Conservation (phyloP, 1,140 invertebrate genomes). For the Homalodisca vitripennis region DNA sequence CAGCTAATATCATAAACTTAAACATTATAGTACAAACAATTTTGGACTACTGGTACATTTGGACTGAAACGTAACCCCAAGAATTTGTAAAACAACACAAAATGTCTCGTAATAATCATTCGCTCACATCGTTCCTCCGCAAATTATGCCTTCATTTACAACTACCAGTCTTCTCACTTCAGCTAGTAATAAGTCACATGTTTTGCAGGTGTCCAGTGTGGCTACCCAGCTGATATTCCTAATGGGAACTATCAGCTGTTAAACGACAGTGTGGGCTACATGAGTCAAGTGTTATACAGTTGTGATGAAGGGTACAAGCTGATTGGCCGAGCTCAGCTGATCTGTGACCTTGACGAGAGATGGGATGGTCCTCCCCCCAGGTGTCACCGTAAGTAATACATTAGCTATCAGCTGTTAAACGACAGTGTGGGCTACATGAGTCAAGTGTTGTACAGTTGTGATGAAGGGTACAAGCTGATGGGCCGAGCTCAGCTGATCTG, state of each 20-base stretch:
- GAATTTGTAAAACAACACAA: no score
- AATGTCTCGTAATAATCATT: no score
- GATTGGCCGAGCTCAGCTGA: slow-evolving; percentile 73
- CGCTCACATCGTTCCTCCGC: no score
- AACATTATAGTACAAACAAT: no score
- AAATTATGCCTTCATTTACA: no score
- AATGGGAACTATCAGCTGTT: slow-evolving; percentile 79
- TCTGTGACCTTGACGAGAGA: slow-evolving; percentile 88
- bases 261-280: slow-evolving; percentile 80
- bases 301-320: slow-evolving; percentile 84
- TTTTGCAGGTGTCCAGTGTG: slow-evolving; percentile 79
- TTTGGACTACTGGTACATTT: no score
- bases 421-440: slow-evolving; percentile 81
- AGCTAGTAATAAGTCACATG: neutral
- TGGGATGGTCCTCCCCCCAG: slow-evolving; percentile 92
- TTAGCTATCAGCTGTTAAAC: slow-evolving; percentile 81
- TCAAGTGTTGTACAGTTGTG: slow-evolving; percentile 80
- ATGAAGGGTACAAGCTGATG: slow-evolving; percentile 81
- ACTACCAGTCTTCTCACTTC: no score
- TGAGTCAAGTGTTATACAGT: slow-evolving; percentile 80
- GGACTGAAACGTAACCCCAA: no score
- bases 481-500: slow-evolving; percentile 78
- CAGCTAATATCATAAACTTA: no score
- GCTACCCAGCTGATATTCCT: slow-evolving; percentile 79
- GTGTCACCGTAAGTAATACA: slow-evolving; percentile 74